phyloP scores from a whole-genome alignment of 2,888 invertebrate species.

The Dendrolimus houi region DNA sequence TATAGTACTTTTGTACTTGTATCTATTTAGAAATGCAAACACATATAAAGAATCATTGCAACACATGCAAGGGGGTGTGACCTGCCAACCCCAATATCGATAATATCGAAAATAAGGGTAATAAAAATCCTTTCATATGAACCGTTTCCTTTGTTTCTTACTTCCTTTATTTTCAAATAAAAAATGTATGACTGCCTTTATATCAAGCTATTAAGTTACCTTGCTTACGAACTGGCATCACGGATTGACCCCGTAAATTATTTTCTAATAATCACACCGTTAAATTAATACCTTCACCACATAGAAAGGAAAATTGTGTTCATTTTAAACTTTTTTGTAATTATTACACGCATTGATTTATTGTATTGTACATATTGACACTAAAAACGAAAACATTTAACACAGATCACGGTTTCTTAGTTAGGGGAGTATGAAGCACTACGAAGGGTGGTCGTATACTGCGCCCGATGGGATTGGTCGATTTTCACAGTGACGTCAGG shows the following conservation, averaged over 20 bases:
- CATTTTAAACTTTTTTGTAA: slow-evolving; percentile 58
- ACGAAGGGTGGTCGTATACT: slow-evolving; percentile 63
- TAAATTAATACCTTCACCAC: background rate
- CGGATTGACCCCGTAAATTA: slow-evolving; percentile 66
- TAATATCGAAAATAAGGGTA: slow-evolving; percentile 41
- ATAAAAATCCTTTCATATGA: background rate
- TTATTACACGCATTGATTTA: slow-evolving; percentile 27
- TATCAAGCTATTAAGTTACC: slow-evolving; percentile 61
- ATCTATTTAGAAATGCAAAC: slow-evolving; percentile 6
- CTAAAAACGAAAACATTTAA: slow-evolving; percentile 63
- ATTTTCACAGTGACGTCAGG: slow-evolving; percentile 78
- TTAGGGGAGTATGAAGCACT: slow-evolving; percentile 27
- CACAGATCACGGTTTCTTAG: slow-evolving; percentile 28
- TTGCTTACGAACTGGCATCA: slow-evolving; percentile 87
- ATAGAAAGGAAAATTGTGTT: slow-evolving; percentile 25
- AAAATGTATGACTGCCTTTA: no score
- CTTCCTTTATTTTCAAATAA: no score
- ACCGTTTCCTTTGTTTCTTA: no score
- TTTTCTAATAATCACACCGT: background rate
- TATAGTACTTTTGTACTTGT: no score
- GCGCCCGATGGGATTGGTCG: slow-evolving; percentile 78
- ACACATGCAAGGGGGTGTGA: slow-evolving; percentile 8
- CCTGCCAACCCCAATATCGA: slow-evolving; percentile 42
- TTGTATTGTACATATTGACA: slow-evolving; percentile 46
- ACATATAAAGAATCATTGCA: slow-evolving; percentile 7